These are phyloP conservation scores for Leptinotarsa rubiginosa DNA, from an alignment of 2,888 invertebrate species.

Conservation along the genomic window DNA sequence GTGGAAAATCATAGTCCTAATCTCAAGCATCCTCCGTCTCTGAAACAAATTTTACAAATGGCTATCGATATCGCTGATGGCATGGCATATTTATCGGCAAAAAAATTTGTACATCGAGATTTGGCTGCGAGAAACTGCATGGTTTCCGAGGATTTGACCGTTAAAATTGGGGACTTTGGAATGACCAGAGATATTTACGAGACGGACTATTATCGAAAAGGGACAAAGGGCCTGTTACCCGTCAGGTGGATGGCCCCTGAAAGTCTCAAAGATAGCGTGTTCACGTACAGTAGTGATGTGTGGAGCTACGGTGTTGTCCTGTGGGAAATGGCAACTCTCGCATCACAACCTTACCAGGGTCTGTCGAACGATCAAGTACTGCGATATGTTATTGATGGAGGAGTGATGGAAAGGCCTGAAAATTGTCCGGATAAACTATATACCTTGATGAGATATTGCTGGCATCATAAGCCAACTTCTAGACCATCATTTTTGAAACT, in stretches of 20 bases:
- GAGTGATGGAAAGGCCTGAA: constrained; percentile 94
- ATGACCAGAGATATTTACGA: constrained; percentile 96
- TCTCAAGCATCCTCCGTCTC: constrained; percentile 74
- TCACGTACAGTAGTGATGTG: constrained; percentile 87
- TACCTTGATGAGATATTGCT: constrained; percentile 91
- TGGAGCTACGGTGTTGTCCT: constrained; percentile 97
- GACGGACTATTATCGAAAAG: constrained; percentile 86
- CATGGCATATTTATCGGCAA: constrained; percentile 95
- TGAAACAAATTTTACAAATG: constrained; percentile 83
- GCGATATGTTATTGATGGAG: constrained; percentile 89
- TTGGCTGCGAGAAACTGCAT: constrained; percentile 95
- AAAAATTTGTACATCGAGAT: constrained; percentile 95
- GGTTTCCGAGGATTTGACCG: constrained; percentile 90
- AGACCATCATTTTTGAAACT: constrained; percentile 90
- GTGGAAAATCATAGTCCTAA: constrained; percentile 62
- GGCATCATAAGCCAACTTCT: constrained; percentile 84
- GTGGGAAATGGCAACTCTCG: constrained; percentile 99
- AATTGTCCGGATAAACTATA: constrained; percentile 94
- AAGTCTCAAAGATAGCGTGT: constrained; percentile 92
- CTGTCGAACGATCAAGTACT: constrained; percentile 93
- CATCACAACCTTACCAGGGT: constrained; percentile 96
- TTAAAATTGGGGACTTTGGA: constrained; percentile 94
- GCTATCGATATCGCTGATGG: constrained; percentile 97
- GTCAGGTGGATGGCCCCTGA: constrained; percentile 98
- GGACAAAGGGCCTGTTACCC: constrained; percentile 80